A percentile compares a stretch with the other conserved stretches of the same genome.
phyloP scores from a whole-genome alignment of 1,140 invertebrate genomes.

The Ceratoteleas bidentatus region DNA sequence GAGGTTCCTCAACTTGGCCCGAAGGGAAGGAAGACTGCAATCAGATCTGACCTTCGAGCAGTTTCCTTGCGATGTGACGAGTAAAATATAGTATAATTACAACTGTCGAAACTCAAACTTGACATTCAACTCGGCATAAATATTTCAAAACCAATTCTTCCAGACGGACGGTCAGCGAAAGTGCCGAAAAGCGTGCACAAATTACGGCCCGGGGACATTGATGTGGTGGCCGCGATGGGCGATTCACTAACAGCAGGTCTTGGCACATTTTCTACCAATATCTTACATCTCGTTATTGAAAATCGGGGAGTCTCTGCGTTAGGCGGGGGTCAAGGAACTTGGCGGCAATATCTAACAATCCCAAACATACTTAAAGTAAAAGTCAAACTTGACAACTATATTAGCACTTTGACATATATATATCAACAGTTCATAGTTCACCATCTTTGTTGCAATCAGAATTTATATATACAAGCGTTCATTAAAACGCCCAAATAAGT shows the following conservation, averaged over 20 bases:
- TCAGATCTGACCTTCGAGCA: too few relatives aligned
- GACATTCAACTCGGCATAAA: too few relatives aligned
- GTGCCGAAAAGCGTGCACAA: not conserved
- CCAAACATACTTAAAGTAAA: slow-evolving; percentile 15
- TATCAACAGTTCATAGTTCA: too few relatives aligned
- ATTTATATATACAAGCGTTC: too few relatives aligned
- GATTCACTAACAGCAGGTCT: not conserved
- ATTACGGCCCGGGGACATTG: not conserved
- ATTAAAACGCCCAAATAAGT: too few relatives aligned
- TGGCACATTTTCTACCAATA: not conserved
- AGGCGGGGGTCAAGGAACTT: not conserved
- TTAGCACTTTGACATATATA: not conserved
- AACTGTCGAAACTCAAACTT: too few relatives aligned
- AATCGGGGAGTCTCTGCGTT: not conserved
- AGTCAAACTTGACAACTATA: not conserved
- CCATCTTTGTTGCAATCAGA: too few relatives aligned
- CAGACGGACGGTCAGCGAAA: not conserved
- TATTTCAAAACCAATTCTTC: too few relatives aligned
- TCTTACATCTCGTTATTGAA: not conserved
- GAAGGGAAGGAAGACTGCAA: too few relatives aligned
- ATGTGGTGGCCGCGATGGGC: not conserved
- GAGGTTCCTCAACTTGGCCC: too few relatives aligned
- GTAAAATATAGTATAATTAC: too few relatives aligned
- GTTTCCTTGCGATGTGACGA: too few relatives aligned
- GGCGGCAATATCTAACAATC: not conserved